Percentiles rank a stretch among this genome's conserved stretches.
Conservation (phyloP, 2,113 vertebrate genomes). For the Hystrix cristata region DNA sequence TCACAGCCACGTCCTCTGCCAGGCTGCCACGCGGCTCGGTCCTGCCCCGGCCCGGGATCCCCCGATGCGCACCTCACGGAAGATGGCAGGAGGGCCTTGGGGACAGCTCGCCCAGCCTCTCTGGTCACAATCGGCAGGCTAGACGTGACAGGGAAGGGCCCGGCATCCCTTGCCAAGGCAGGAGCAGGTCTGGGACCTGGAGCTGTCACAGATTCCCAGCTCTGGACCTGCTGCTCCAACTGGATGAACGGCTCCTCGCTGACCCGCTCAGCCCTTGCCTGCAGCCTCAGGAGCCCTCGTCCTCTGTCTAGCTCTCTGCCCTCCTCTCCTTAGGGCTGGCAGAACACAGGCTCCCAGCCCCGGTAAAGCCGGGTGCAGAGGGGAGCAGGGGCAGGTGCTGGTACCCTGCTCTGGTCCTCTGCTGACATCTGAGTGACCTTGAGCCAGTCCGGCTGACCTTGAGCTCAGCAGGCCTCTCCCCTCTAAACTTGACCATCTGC, state of each 20-base stretch:
- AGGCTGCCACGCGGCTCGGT: not conserved
- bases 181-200: not conserved
- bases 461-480: not conserved
- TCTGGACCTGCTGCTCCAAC: not conserved
- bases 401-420: not conserved
- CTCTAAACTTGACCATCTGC: not conserved
- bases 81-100: not conserved
- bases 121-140: not conserved
- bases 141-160: not conserved
- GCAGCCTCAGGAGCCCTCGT: not conserved
- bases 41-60: not conserved
- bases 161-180: not conserved
- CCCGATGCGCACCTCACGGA: not conserved
- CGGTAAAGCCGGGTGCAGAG: not conserved
- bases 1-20: slow-evolving; percentile 38
- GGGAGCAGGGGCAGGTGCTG: not conserved
- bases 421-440: not conserved
- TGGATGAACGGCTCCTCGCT: not conserved
- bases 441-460: slow-evolving; percentile 2
- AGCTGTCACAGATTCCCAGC: not conserved
- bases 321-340: not conserved
- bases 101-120: not conserved
- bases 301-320: not conserved
- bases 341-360: not conserved
- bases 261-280: not conserved